Evolutionary conservation across 2,797 vertebrate genomes (phyloP).

Genomic region (Siniperca scherzeri): DNA sequence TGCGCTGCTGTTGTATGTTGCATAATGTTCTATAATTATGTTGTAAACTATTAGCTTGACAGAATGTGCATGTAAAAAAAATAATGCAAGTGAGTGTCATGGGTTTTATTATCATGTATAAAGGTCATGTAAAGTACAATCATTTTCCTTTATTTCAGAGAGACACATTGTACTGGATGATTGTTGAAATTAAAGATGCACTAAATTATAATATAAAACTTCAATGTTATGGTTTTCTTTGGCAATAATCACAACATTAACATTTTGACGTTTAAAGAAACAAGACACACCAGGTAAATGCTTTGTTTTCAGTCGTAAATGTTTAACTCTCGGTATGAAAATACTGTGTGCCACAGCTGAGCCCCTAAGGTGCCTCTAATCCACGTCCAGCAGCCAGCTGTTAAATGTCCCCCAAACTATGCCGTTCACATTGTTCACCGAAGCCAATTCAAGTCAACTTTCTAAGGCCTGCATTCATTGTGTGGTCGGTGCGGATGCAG

Average conservation of each 20-base stretch:
- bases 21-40: constrained; percentile 67
- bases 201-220: constrained; percentile 70
- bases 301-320: constrained; percentile 48
- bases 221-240: constrained; percentile 19
- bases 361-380: constrained; percentile 85
- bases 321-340: constrained; percentile 57
- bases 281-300: constrained; percentile 17
- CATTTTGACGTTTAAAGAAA: constrained; percentile 24
- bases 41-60: constrained; percentile 61
- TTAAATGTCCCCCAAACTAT: constrained; percentile 80
- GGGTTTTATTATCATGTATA: constrained; percentile 64
- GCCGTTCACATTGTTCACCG: constrained; percentile 83
- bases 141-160: constrained; percentile 68
- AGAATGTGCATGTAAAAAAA: constrained; percentile 60
- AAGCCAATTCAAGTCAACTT: constrained; percentile 87
- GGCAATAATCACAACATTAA: not conserved
- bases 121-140: constrained; percentile 73
- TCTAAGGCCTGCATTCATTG: constrained; percentile 87
- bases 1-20: constrained; percentile 64
- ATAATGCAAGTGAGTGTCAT: constrained; percentile 52
- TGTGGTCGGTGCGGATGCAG: constrained; percentile 78
- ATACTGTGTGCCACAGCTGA: constrained; percentile 41
- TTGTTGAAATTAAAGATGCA: constrained; percentile 79
- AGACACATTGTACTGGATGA: constrained; percentile 70
- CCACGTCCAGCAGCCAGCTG: constrained; percentile 80